Evolutionary conservation across 2,113 vertebrate species (phyloP).

Genomic region (Prionailurus viverrinus): DNA sequence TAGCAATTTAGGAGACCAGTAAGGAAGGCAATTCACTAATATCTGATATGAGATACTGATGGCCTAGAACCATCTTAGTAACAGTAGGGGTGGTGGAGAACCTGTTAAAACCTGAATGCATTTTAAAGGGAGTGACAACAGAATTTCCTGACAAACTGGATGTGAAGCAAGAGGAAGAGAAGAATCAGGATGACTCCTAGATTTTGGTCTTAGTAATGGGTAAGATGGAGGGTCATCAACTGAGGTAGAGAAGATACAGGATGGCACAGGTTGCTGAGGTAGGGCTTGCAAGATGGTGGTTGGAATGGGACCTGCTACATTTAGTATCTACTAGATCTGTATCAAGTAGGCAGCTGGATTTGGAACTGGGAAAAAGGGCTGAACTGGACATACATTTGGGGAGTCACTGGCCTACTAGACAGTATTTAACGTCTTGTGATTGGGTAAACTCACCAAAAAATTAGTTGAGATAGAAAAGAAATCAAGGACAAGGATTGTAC

Average conservation of each 20-base stretch:
- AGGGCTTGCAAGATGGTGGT: not conserved
- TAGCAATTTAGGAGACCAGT: not conserved
- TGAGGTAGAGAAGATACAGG: not conserved
- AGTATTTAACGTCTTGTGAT: not conserved
- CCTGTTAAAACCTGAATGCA: not conserved
- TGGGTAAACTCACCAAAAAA: not conserved
- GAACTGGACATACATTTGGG: not conserved
- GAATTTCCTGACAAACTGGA: not conserved
- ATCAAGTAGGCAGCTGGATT: not conserved
- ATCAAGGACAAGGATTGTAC: not conserved
- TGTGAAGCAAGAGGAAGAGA: not conserved
- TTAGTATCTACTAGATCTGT: not conserved
- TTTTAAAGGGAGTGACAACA: not conserved
- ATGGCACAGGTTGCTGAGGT: not conserved
- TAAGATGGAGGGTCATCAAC: not conserved
- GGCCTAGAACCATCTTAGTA: not conserved
- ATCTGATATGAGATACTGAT: not conserved
- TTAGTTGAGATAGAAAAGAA: not conserved
- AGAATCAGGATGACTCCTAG: not conserved
- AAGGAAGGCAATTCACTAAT: not conserved
- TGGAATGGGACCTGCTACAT: not conserved
- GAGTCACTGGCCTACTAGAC: not conserved
- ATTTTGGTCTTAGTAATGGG: not conserved
- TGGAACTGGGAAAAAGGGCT: not conserved
- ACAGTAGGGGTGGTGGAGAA: not conserved